Conservation (phyloP, 1,140 invertebrate species). For the Heliothis virescens region DNA sequence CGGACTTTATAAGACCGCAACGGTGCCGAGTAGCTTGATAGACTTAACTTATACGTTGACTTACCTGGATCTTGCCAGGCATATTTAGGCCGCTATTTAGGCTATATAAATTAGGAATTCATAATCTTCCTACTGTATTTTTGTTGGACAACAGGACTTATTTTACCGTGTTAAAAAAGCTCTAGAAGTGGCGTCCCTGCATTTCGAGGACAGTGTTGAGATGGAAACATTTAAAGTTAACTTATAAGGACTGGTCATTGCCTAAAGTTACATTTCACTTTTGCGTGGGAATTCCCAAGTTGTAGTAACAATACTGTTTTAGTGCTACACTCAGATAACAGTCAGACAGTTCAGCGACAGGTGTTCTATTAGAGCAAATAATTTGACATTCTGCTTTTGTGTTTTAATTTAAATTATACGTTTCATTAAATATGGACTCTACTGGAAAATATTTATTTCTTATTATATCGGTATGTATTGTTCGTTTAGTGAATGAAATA, state of each 20-base stretch:
- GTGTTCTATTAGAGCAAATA: constrained; percentile 30
- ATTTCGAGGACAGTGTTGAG: neutral
- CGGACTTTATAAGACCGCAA: neutral
- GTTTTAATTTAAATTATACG: neutral
- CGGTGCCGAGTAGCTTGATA: too few relatives aligned
- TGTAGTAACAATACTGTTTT: constrained; percentile 61
- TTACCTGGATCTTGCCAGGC: too few relatives aligned
- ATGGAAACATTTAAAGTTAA: constrained; percentile 29
- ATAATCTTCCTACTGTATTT: too few relatives aligned
- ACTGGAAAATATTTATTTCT: constrained; percentile 20
- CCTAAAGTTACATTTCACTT: constrained; percentile 68
- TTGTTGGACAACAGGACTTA: neutral
- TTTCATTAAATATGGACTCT: constrained; percentile 1
- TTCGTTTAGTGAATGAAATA: neutral
- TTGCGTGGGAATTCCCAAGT: constrained; percentile 74
- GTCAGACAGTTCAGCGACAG: constrained; percentile 58
- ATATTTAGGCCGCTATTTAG: too few relatives aligned
- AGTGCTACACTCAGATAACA: constrained; percentile 65
- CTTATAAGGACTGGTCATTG: constrained; percentile 75
- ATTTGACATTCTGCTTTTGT: constrained; percentile 34
- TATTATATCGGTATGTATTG: constrained; percentile 24
- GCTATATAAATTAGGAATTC: too few relatives aligned
- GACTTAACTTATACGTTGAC: too few relatives aligned
- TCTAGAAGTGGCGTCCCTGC: neutral
- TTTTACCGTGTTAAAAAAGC: neutral